Base-by-base conservation (phyloP, 2,888 invertebrate species). In the Glyphotaelius pellucidus region DNA sequence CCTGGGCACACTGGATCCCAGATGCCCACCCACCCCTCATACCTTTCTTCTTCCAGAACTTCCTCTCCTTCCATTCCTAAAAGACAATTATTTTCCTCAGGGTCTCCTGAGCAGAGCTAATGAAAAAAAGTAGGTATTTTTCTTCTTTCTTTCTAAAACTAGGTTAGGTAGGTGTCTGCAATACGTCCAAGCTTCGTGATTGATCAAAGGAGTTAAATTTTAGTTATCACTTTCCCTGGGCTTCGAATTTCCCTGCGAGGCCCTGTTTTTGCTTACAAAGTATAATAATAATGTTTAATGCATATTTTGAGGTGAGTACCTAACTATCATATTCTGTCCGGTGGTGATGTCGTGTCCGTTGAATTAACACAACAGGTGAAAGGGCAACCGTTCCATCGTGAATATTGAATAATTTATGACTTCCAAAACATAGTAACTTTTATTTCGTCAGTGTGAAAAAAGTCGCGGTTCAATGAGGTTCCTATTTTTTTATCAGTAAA, bases 351-450 rank as follows among this genome's bases (percentile, higher is more conserved):
- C 9, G 38, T 9, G 7, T 0, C 35, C 25, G 19, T 83, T 83
- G 12, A 90, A 90, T 90, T 90, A 90, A 80, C 80, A 79, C 87
- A 90, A 42, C 80, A 87, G 90, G 90, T 90, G 35, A 90, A 90
- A 90, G 86, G 47, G 42, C 87, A 90, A 31, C 31, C 80, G 86
- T 87, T 79, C 86, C 79, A 87, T 87, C 9, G n/a, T 25, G 67
- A 67, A 67, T 67, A 67, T 9, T 90, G 86, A 87, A 38, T 79
- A 67, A 52, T 11, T 12, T 14, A 90, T 15, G 15, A 85, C 38
- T 87, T 90, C 30, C 32, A 80, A 30, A 86, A 30, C 11, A 42
- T 15, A 12, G 38, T 32, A 1, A 42, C 67, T 15, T 80, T 32
- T 19, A 80, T 80, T 90, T 79, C 31, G 42, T 90, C 42, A 90